Conservation (phyloP, 2,888 invertebrate species). For the Mesoligia furuncula region DNA sequence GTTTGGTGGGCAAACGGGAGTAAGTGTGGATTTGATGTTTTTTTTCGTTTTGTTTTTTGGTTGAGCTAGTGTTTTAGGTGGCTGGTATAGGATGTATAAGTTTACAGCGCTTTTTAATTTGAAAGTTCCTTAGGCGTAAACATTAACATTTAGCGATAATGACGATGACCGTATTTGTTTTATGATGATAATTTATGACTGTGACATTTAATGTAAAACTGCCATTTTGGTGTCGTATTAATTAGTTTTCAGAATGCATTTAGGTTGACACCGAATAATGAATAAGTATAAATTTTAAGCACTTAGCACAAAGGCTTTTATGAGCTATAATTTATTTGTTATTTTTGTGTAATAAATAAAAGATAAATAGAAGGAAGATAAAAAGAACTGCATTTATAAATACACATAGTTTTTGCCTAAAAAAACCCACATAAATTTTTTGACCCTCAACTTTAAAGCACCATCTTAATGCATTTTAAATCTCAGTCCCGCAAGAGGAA, state of each 20-base stretch:
- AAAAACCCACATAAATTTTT: neutral
- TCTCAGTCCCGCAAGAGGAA: constrained; percentile 41
- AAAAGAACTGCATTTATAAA: neutral
- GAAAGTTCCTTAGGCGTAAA: neutral
- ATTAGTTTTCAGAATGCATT: constrained; percentile 26
- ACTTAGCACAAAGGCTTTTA: neutral
- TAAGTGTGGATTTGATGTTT: constrained; percentile 75
- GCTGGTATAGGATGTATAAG: neutral
- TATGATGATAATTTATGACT: neutral
- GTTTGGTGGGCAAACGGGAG: constrained; percentile 71
- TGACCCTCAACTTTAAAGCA: neutral
- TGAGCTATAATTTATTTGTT: neutral
- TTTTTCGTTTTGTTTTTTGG: constrained; percentile 19
- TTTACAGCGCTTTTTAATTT: neutral
- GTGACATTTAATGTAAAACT: neutral
- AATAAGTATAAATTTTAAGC: neutral
- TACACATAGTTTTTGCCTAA: neutral
- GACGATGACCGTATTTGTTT: neutral
- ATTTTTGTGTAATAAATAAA: neutral
- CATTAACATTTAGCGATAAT: neutral
- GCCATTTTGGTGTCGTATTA: neutral
- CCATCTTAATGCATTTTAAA: constrained; percentile 29
- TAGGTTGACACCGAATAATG: constrained; percentile 16
- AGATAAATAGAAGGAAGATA: neutral
- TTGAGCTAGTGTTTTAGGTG: neutral